These are phyloP conservation scores for Nomada lathburiana DNA, from an alignment of 2,888 invertebrate genomes.

Conservation along the genomic window DNA sequence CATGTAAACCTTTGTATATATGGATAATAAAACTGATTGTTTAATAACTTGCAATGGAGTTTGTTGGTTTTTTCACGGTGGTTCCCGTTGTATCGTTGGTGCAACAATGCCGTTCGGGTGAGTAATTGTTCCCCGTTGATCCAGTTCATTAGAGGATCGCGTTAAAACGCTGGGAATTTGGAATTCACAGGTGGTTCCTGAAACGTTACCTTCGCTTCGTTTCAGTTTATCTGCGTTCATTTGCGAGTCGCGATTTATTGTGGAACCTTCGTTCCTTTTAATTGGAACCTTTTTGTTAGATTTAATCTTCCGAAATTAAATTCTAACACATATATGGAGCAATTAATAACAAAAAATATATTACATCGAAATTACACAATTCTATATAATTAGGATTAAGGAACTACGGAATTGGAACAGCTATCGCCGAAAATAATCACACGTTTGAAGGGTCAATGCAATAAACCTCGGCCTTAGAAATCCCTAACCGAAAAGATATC, in stretches of 20 bases:
- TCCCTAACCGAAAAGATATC: neutral
- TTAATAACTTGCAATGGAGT: slow-evolving; percentile 56
- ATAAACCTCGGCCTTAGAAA: neutral
- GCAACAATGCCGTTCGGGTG: neutral
- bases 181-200: too few species aligned
- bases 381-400: too few species aligned
- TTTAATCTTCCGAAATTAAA: too few species aligned
- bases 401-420: neutral
- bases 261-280: too few species aligned
- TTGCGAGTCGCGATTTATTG: too few species aligned
- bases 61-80: neutral
- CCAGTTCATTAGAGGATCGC: neutral
- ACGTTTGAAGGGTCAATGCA: neutral
- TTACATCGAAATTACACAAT: too few species aligned
- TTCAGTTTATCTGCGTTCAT: too few species aligned
- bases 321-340: too few species aligned
- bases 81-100: too few species aligned
- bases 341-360: too few species aligned
- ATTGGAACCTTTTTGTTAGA: too few species aligned
- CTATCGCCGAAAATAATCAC: neutral
- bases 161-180: neutral
- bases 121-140: neutral
- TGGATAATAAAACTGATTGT: slow-evolving; percentile 71
- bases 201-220: too few species aligned
- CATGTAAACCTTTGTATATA: slow-evolving; percentile 73